Evolutionary conservation across 1,140 invertebrate genomes (phyloP), one percentile per base, ranked within the genome.

Genomic region (Papilio dardanus): DNA sequence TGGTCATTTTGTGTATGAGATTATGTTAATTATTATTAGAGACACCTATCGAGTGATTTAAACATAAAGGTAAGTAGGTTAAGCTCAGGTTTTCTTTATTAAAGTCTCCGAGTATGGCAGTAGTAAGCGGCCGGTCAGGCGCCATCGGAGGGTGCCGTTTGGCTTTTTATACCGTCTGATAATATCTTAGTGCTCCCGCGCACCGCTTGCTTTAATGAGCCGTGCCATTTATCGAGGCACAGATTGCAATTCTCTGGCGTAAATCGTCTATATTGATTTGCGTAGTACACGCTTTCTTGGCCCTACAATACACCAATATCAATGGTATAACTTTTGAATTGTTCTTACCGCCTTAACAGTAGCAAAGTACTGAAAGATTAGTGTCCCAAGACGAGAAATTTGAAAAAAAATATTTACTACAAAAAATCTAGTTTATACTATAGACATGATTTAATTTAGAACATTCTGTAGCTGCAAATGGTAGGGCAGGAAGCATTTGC

Each of bases 131-230:
- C 69, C 77, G 75, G 77, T 35, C 50, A 68, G 14, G 50, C 37
- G 30, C 28, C 62, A 28, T 82, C 88, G 71, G 83, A 79, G 84
- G 87, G 84, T 86, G 84, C 86, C 84, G 87, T 89, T 87, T 86
- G 84, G 83, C 86, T 89, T 89, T 86, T 91, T 90, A 88, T 85
- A 84, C 81, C 77, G 76, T 69, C 78, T 69, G 88, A 91, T 90
- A 89, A 77, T 79, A 91, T 91, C 89, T 86, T 81, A 75, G 75
- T 35, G 86, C 89, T 91, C 79, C 87, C 85, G 88, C 83, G 81
- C 85, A 86, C 85, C 87, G 87, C 86, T 90, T 85, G 81, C 79
- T 88, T 87, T 90, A 90, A 88, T 86, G 85, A 90, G 81, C 78
- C 81, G 75, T 82, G 85, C 83, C 85, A 86, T 87, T 90, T 90